These are phyloP conservation scores for Anguilla anguilla DNA, from an alignment of 2,797 vertebrate genomes.

Conservation along the genomic window DNA sequence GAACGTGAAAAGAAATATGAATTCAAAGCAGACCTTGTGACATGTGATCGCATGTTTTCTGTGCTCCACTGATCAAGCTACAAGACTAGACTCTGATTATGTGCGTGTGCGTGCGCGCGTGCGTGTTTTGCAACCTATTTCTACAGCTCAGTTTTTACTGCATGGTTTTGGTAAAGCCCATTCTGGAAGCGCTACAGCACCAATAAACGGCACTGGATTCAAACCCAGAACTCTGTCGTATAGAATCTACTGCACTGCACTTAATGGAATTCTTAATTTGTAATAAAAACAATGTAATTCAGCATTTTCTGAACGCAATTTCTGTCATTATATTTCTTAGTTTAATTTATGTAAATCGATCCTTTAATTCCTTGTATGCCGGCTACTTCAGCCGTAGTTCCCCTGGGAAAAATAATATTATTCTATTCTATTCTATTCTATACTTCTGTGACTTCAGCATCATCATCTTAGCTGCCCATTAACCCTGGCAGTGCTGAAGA, in stretches of 20 bases:
- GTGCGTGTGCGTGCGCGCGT: conserved; percentile 41
- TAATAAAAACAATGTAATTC: no score
- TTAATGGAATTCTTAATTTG: no score
- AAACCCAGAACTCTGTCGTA: not conserved
- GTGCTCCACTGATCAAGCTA: conserved; percentile 75
- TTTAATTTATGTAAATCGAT: not conserved
- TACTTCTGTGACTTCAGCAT: not conserved
- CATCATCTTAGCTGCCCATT: not conserved
- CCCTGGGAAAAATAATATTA: no score
- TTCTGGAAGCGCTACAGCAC: not conserved
- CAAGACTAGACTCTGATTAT: conserved; percentile 54
- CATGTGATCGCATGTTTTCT: conserved; percentile 71
- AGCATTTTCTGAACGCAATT: no score
- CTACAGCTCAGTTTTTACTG: not conserved
- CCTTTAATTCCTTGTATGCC: not conserved
- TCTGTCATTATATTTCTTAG: not conserved
- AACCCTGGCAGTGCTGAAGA: not conserved
- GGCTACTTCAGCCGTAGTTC: not conserved
- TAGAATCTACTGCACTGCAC: not conserved
- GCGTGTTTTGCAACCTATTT: conserved; percentile 25
- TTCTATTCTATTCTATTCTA: no score
- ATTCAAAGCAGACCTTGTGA: conserved; percentile 62
- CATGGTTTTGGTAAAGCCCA: not conserved
- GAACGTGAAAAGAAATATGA: conserved; percentile 51
- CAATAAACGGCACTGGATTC: not conserved